Evolutionary conservation across 1,140 invertebrate species (phyloP).

Genomic region (Penaeus japonicus): DNA sequence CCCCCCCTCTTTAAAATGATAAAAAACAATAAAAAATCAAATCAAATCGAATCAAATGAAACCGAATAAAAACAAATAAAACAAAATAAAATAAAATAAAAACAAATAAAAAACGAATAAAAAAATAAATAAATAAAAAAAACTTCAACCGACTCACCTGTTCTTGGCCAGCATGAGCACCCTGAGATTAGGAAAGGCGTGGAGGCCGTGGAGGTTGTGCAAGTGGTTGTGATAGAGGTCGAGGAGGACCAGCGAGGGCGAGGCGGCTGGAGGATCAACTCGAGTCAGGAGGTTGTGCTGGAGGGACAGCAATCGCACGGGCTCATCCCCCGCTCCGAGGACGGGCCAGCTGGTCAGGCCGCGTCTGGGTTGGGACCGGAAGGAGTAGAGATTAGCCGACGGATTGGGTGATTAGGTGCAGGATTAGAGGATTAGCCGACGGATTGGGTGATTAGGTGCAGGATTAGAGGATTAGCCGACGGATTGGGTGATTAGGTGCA

Average conservation of each 20-base stretch:
- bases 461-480: neutral
- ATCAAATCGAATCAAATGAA: too few species aligned
- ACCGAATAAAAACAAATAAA: too few species aligned
- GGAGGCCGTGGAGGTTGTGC: conserved; percentile 80
- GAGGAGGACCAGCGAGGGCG: conserved; percentile 85
- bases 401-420: neutral
- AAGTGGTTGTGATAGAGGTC: conserved; percentile 95
- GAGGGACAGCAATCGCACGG: conserved; percentile 82
- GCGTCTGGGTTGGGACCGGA: neutral
- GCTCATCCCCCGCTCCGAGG: conserved; percentile 79
- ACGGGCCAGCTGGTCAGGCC: conserved; percentile 68
- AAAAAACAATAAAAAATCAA: too few species aligned
- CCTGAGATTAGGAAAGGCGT: conserved; percentile 77
- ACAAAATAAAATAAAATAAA: neutral
- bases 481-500: neutral
- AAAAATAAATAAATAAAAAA: neutral
- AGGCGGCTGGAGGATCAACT: conserved; percentile 71
- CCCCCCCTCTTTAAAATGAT: too few species aligned
- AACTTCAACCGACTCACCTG: conserved; percentile 19
- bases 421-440: too few species aligned
- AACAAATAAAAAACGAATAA: conserved; percentile 70
- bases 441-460: neutral
- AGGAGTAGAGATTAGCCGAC: neutral
- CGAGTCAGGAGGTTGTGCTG: conserved; percentile 89
- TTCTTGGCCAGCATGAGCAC: conserved; percentile 86